Evolutionary conservation across 2,113 vertebrate genomes (phyloP).

Genomic region (Brienomyrus longianalis): DNA sequence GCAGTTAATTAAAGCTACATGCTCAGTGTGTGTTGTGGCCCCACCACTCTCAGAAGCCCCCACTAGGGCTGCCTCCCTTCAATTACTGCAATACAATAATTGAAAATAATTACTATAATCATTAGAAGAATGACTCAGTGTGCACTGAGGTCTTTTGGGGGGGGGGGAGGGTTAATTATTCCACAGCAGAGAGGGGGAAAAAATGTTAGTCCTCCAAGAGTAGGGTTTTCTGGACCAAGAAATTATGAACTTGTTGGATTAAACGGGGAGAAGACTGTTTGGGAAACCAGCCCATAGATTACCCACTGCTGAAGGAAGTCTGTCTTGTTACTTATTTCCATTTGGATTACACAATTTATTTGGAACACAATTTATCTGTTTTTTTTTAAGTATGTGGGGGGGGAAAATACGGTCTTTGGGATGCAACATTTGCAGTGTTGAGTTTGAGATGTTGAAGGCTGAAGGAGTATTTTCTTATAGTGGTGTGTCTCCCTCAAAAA

Average conservation of each 20-base stretch:
- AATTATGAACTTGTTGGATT: conserved; percentile 40
- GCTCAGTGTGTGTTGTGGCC: conserved; percentile 26
- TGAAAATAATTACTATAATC: conserved; percentile 45
- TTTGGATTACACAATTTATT: conserved; percentile 26
- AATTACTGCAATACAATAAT: conserved; percentile 51
- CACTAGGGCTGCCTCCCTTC: conserved; percentile 32
- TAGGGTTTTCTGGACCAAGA: conserved; percentile 17
- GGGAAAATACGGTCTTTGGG: conserved; percentile 8
- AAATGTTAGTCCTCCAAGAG: conserved; percentile 29
- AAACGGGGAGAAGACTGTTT: conserved; percentile 15
- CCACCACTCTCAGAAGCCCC: conserved; percentile 36
- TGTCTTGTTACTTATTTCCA: conserved; percentile 18
- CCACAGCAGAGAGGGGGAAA: conserved; percentile 17
- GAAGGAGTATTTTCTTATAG: not conserved
- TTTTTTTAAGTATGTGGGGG: not conserved
- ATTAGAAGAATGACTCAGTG: conserved; percentile 31
- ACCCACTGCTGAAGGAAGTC: not conserved
- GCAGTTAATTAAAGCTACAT: conserved; percentile 34
- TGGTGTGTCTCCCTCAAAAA: not conserved
- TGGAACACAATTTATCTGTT: conserved; percentile 24
- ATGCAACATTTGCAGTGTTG: conserved; percentile 17
- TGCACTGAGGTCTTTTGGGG: conserved; percentile 27
- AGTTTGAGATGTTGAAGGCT: conserved; percentile 21
- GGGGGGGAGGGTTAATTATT: conserved; percentile 16
- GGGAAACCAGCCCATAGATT: conserved; percentile 25